A percentile compares a stretch with the other conserved stretches of the same genome.
These are phyloP conservation scores for Muricea muricata DNA, from an alignment of 92 coral and sea anemone genomes.

Conservation along the genomic window DNA sequence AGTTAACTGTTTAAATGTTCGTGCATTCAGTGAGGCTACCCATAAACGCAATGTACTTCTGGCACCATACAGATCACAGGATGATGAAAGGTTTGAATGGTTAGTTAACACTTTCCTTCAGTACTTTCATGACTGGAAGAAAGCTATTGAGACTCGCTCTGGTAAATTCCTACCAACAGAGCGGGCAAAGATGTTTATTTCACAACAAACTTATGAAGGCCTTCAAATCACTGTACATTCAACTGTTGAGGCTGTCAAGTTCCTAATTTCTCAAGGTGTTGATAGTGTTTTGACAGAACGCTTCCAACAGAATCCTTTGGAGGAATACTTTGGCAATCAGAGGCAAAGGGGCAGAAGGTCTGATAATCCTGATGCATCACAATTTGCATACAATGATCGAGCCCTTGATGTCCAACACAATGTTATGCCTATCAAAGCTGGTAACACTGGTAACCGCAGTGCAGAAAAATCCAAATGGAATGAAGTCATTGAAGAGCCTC, in stretches of 20 bases:
- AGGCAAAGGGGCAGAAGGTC: slow-evolving; percentile 51
- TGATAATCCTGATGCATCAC: slow-evolving; percentile 59
- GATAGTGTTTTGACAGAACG: slow-evolving; percentile 68
- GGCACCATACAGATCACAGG: slow-evolving; percentile 24
- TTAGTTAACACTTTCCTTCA: slow-evolving; percentile 42
- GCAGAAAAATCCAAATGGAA: slow-evolving; percentile 15
- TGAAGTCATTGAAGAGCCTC: background rate
- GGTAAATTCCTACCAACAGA: slow-evolving; percentile 55
- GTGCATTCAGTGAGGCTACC: slow-evolving; percentile 60
- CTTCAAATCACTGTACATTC: slow-evolving; percentile 60
- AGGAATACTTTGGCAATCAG: slow-evolving; percentile 66
- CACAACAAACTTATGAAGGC: slow-evolving; percentile 70
- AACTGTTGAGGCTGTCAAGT: slow-evolving; percentile 48
- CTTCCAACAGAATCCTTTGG: slow-evolving; percentile 59
- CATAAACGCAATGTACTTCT: slow-evolving; percentile 21
- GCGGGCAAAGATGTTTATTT: slow-evolving; percentile 57
- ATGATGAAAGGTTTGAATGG: background rate
- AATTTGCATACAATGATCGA: slow-evolving; percentile 59
- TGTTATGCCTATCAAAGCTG: slow-evolving; percentile 21
- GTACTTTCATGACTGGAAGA: slow-evolving; percentile 66
- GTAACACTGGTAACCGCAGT: slow-evolving; percentile 57
- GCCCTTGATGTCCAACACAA: background rate
- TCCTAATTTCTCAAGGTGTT: slow-evolving; percentile 62
- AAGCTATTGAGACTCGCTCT: slow-evolving; percentile 58
- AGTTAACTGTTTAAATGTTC: slow-evolving; percentile 63